phyloP scores from a whole-genome alignment of 2,888 invertebrate species.

The Galerucella calmariensis region DNA sequence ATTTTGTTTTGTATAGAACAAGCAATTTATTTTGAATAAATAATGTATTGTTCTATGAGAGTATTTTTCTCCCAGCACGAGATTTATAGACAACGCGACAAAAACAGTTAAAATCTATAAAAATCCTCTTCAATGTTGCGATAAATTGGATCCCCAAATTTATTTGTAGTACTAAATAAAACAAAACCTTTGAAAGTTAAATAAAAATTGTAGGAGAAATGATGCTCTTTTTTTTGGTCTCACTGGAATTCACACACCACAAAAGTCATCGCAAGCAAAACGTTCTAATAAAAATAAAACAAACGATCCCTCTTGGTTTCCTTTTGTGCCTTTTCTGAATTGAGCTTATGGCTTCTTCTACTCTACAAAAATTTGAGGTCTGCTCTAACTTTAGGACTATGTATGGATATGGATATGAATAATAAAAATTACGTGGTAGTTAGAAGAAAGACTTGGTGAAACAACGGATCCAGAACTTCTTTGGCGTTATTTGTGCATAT shows the following conservation, averaged over 20 bases:
- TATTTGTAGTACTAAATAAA: conserved; percentile 15
- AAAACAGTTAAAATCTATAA: background rate
- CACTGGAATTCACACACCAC: conserved; percentile 21
- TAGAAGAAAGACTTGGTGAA: no score
- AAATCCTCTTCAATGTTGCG: background rate
- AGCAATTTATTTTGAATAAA: no score
- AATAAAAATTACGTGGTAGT: no score
- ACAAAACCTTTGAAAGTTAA: conserved; percentile 18
- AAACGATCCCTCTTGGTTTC: conserved; percentile 9
- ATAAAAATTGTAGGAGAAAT: conserved; percentile 26
- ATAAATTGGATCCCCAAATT: background rate
- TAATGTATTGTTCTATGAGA: no score
- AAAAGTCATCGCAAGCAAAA: conserved; percentile 26
- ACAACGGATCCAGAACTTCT: no score
- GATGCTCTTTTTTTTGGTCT: conserved; percentile 17
- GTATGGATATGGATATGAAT: no score
- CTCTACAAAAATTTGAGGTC: no score
- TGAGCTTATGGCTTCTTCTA: background rate
- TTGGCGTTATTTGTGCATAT: no score
- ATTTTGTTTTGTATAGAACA: no score
- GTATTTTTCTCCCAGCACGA: no score
- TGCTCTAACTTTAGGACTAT: no score
- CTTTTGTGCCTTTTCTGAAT: conserved; percentile 5
- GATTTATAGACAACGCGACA: no score
- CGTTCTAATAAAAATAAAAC: conserved; percentile 25